phyloP scores from a whole-genome alignment of 1,140 invertebrate species.

The Chymomyza costata region DNA sequence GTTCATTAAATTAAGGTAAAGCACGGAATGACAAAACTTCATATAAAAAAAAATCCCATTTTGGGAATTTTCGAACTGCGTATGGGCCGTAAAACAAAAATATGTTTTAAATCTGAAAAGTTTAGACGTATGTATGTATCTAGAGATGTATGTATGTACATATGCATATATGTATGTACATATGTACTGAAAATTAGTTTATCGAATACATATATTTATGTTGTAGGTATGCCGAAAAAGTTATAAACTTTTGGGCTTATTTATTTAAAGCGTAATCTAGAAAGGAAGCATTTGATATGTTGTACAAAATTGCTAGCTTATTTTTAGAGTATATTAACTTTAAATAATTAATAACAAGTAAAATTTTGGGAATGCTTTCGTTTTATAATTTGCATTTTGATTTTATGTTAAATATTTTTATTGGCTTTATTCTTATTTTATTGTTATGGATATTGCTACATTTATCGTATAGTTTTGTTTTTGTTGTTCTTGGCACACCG shows the following conservation, averaged over 20 bases:
- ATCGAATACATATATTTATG: slow-evolving; percentile 1
- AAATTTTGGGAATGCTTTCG: slow-evolving; percentile 6
- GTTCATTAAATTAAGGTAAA: not conserved
- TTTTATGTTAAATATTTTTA: slow-evolving; percentile 16
- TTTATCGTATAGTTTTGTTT: slow-evolving; percentile 12
- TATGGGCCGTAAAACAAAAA: too few species aligned
- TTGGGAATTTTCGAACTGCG: too few species aligned
- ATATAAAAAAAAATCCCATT: too few species aligned
- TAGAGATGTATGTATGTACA: too few species aligned
- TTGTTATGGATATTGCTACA: slow-evolving; percentile 19
- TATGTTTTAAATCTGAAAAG: not conserved
- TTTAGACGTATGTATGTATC: not conserved
- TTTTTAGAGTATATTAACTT: slow-evolving; percentile 51
- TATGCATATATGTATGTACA: too few species aligned
- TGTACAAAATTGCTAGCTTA: slow-evolving; percentile 54
- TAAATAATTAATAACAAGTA: slow-evolving; percentile 70
- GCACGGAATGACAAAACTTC: too few species aligned
- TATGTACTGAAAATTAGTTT: too few species aligned
- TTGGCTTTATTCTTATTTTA: slow-evolving; percentile 12
- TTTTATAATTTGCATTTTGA: slow-evolving; percentile 28
- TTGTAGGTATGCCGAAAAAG: not conserved
- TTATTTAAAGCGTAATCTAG: slow-evolving; percentile 27
- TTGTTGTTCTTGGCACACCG: slow-evolving; percentile 59
- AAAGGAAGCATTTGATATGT: slow-evolving; percentile 75
- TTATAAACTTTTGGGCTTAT: slow-evolving; percentile 1